Evolutionary conservation across 2,797 vertebrate species (phyloP).

Genomic region (Lagorchestes hirsutus): DNA sequence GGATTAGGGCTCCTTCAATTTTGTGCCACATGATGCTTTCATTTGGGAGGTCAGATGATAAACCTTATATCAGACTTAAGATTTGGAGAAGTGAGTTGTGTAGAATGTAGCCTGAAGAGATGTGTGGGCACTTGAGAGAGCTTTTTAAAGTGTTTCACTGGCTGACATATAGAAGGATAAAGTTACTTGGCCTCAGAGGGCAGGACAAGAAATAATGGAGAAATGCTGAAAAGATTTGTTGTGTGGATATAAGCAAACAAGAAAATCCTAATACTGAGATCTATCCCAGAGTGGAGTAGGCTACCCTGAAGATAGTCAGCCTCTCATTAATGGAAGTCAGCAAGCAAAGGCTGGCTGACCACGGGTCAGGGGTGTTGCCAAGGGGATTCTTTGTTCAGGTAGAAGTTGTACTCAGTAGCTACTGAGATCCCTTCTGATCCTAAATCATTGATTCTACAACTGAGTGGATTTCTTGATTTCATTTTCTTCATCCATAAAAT

Average conservation of each 20-base stretch:
- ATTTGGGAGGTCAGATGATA: background rate
- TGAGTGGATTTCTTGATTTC: background rate
- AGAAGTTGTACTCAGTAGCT: background rate
- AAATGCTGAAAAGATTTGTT: background rate
- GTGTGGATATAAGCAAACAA: background rate
- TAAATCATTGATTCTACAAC: background rate
- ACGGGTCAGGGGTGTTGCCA: background rate
- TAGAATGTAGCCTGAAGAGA: background rate
- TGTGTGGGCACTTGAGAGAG: background rate
- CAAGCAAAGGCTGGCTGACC: background rate
- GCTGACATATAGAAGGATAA: background rate
- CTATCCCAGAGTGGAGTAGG: background rate
- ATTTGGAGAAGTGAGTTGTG: background rate
- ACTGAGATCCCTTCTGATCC: background rate
- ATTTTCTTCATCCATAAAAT: background rate
- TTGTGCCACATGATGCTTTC: background rate
- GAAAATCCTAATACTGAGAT: background rate
- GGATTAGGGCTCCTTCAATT: background rate
- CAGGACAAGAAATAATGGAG: background rate
- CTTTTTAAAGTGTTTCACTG: background rate
- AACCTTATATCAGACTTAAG: background rate
- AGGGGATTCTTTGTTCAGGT: background rate
- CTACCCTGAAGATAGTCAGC: background rate
- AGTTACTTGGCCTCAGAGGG: background rate
- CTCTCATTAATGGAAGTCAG: background rate